Conservation (phyloP, 1,140 invertebrate genomes). For the Drosophila trapezifrons region DNA sequence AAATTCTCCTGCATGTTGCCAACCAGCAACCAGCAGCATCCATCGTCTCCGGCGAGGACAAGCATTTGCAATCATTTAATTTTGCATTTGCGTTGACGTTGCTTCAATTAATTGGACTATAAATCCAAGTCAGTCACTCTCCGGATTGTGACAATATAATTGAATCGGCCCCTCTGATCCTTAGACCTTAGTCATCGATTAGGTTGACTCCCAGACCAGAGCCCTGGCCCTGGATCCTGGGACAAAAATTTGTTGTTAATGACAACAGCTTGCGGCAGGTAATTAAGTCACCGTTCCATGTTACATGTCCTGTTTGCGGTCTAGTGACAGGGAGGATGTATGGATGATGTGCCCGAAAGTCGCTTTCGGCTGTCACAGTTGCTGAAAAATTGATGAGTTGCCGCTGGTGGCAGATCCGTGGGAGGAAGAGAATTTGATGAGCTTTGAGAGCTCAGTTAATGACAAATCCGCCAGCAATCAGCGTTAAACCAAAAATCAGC, state of each 20-base stretch:
- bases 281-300: constrained; percentile 34
- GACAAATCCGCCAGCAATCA: constrained; percentile 10
- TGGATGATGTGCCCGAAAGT: constrained; percentile 50
- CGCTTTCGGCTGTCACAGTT: constrained; percentile 53
- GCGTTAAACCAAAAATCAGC: neutral
- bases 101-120: constrained; percentile 64
- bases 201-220: neutral
- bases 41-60: constrained; percentile 27
- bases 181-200: constrained; percentile 14
- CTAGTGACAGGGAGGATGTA: constrained; percentile 16
- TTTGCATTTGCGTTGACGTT: constrained; percentile 59
- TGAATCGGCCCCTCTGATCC: constrained; percentile 10
- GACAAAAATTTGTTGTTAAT: constrained; percentile 43
- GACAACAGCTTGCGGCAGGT: constrained; percentile 46
- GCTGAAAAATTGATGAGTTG: constrained; percentile 67
- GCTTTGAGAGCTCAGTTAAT: constrained; percentile 4
- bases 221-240: neutral
- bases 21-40: constrained; percentile 8
- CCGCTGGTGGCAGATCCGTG: constrained; percentile 7
- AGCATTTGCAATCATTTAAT: constrained; percentile 66
- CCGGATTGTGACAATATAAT: constrained; percentile 45
- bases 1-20: constrained; percentile 44
- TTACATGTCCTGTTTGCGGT: constrained; percentile 26
- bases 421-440: constrained; percentile 8
- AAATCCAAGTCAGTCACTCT: constrained; percentile 47